Evolutionary conservation across 2,888 invertebrate genomes (phyloP), one percentile per base, ranked within the genome.

Genomic region (Perizoma affinitatum): DNA sequence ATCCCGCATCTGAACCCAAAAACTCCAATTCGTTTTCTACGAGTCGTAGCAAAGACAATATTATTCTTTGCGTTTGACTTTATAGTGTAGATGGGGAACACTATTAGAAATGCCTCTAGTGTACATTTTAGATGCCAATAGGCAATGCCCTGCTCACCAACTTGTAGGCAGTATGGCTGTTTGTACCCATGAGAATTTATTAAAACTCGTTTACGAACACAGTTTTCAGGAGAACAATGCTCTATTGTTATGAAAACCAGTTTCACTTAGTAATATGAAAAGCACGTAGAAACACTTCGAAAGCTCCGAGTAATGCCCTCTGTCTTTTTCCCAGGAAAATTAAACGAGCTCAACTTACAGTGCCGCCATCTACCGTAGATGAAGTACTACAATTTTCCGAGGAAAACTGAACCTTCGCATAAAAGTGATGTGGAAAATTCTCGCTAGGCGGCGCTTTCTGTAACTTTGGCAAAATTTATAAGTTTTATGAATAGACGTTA

Each of bases 271-370:
- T 41, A 47, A 54, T 41, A 9, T 43, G 36, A 6, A 34, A 34
- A 54, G 2, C 34, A 5, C 46, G 35, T 5, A 34, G 34, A 9
- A 46, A 46, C 5, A 8, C 34, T 3, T 38, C 11, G 6, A 5
- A 10, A 48, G 47, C 41, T 42, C 9, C 43, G 11, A n/a, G 43
- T 47, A 54, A 61, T 46, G 66, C 58, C 66, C 58, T 66, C 68
- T 67, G 38, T 10, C 9, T 42, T 54, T n/a, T 8, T 58, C 34
- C 0, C 10, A 7, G 7, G 41, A 8, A 52, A 63, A 63, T 45
- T 40, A 57, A n/a, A 33, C n/a, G 11, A 53, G 34, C 55, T 44
- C 44, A 6, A 6, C n/a, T 36, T 53, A 2, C 48, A 42, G 53
- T 56, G 49, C 57, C 54, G 53, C 52, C 61, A 53, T 53, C 61